Base-by-base conservation (phyloP, 1,140 invertebrate species). In the Bombus affinis region DNA sequence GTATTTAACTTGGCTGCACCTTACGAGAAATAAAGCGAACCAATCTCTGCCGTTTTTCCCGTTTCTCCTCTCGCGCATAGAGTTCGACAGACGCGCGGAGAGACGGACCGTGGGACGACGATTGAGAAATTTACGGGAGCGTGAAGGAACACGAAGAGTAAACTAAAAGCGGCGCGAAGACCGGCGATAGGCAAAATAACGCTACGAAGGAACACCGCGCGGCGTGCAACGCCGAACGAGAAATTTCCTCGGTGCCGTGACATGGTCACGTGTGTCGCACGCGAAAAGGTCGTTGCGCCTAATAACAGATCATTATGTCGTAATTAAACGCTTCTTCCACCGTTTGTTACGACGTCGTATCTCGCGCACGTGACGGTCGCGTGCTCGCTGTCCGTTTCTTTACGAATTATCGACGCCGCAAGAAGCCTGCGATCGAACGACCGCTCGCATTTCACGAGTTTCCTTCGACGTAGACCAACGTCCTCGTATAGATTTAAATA, bases 301-400 rank as follows among this genome's bases (percentile, higher is more conserved):
- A 82, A 82, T 74, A 82, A 47, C 70, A 2, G 70, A 59, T 32
- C n/a, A 74, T 74, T 74, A 65, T 22, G 13, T 35, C 39, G 80
- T 65, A 82, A 82, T 82, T 82, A 82, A 82, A 62, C 37, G 53
- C 39, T 62, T 35, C 39, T 35, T 44, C 39, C 25, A 28, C 53
- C 12, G 68, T 22, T 65, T 8, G 62, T n/a, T 35, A 66, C 37
- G 15, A 32, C 39, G 39, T 15, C 39, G 0, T 25, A n/a, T 42
- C 32, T 13, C 10, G 39, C 18, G n/a, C 37, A 12, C 57, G 39
- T n/a, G 70, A 65, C 39, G 15, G 3, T 82, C 79, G 80, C 71
- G 71, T 74, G 80, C 3, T 18, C 2, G 5, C 13, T 28, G 39
- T 42, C 53, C n/a, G 39, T 66, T 8, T 5, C n/a, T 13, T 37